Base-by-base conservation (phyloP, 2,888 invertebrate species). In the Apodemia hepburni region DNA sequence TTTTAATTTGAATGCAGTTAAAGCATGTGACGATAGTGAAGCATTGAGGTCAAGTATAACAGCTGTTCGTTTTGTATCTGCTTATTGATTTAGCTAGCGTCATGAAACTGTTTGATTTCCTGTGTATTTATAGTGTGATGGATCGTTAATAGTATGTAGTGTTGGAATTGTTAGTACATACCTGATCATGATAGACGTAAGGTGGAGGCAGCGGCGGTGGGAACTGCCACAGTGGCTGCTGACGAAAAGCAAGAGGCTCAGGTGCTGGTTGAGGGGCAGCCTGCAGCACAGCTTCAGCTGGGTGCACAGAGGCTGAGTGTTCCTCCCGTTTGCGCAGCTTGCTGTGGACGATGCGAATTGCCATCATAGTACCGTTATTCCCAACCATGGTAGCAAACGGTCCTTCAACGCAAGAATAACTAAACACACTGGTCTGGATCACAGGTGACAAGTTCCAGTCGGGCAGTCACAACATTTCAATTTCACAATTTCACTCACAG, bases 291-390 rank as follows among this genome's bases (percentile, higher is more conserved):
- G 94, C 93, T 78, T 93, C 93, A 71, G 94, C 93, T 65, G 95
- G 94, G 76, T 94, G 95, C 72, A 94, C 94, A 77, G 93, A 93
- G 77, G 94, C 94, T 71, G 94, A 93, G 85, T 94, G 94, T 82
- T 96, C 96, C 88, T 97, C 96, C 75, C 96, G 94, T 92, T 97
- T 97, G 80, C 96, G 94, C 92, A 97, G 93, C 93, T 97, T 97
- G 92, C 96, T 97, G 94, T 96, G 96, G 92, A 97, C 96, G 95
- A 97, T 95, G 92, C 96, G 96, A 87, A 97, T 95, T 87, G 96
- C 96, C 92, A 96, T 95, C 95, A 96, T 94, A 83, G 96, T 96
- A 87, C 95, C 96, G 92, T 96, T 96, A 92, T 94, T 96, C 88
- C 96, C 96, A 88, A 96, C 96, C 96, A 96, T 96, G 81, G 93